Percentiles rank a stretch among this genome's conserved stretches.
phyloP scores from a whole-genome alignment of 2,113 vertebrate species.

The Xenopus borealis region DNA sequence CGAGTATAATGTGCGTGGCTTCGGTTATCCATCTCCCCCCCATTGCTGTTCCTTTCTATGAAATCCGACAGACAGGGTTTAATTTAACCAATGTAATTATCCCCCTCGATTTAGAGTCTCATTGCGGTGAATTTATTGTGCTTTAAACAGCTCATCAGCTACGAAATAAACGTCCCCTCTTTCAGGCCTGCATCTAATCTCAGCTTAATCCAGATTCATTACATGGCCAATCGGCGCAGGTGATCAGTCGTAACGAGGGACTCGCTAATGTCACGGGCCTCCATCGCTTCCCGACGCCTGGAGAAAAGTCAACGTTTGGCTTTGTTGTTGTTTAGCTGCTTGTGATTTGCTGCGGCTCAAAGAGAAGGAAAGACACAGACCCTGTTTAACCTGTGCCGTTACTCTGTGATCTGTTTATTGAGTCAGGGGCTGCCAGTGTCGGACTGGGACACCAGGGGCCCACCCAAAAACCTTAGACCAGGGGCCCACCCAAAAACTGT shows the following conservation, averaged over 20 bases:
- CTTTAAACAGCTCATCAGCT: conserved; percentile 39
- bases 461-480: too few relatives aligned
- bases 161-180: conserved; percentile 19
- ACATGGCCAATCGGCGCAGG: conserved; percentile 37
- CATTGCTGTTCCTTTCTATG: too few relatives aligned
- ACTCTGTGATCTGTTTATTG: not conserved
- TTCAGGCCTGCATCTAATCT: conserved; percentile 22
- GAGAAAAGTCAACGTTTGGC: conserved; percentile 3
- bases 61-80: too few relatives aligned
- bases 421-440: not conserved
- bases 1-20: too few relatives aligned
- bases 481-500: too few relatives aligned
- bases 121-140: conserved; percentile 17
- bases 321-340: not conserved
- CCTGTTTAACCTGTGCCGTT: not conserved
- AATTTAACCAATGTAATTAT: conserved; percentile 20
- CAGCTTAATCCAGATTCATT: conserved; percentile 40
- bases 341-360: not conserved
- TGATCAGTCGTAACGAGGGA: conserved; percentile 41
- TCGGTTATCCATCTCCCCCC: too few relatives aligned
- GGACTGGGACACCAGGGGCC: too few relatives aligned
- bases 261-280: conserved; percentile 34
- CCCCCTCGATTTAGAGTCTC: conserved; percentile 14
- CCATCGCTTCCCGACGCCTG: conserved; percentile 6
- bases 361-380: not conserved